Percentiles rank a stretch among this genome's conserved stretches.
Conservation (phyloP, 2,113 vertebrate genomes). For the Neolamprologus modestus region DNA sequence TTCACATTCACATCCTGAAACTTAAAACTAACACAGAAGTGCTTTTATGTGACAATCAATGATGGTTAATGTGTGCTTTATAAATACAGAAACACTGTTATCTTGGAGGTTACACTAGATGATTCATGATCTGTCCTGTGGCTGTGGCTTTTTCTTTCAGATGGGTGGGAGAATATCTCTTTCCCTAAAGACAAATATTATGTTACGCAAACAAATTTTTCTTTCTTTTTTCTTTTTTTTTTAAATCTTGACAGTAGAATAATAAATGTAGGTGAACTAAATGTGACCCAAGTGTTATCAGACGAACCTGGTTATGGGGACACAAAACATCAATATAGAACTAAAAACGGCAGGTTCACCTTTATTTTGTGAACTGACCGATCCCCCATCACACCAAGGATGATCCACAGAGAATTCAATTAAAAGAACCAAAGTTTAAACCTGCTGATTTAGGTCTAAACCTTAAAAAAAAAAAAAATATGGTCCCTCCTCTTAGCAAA, state of each 20-base stretch:
- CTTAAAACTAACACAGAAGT: not conserved
- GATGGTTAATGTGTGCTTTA: not conserved
- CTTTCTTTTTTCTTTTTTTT: not conserved
- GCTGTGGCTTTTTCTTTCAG: not conserved
- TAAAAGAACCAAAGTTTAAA: not conserved
- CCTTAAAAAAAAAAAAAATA: not conserved
- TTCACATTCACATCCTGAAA: not conserved
- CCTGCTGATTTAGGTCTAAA: not conserved
- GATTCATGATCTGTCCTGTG: slow-evolving; percentile 3
- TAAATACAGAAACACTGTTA: not conserved
- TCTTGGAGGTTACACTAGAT: not conserved
- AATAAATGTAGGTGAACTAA: not conserved
- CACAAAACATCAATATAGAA: not conserved
- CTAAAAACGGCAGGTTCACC: not conserved
- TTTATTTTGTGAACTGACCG: not conserved
- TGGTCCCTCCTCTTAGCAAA: not conserved
- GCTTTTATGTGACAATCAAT: not conserved
- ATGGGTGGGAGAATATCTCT: not conserved
- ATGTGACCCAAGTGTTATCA: not conserved
- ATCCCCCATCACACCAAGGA: not conserved
- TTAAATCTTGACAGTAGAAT: not conserved
- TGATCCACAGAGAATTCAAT: not conserved
- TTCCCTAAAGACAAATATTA: not conserved
- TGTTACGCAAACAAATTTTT: not conserved
- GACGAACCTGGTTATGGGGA: not conserved